Evolutionary conservation across 2,888 invertebrate genomes (phyloP).

Genomic region (Macrostomum cliftonense): DNA sequence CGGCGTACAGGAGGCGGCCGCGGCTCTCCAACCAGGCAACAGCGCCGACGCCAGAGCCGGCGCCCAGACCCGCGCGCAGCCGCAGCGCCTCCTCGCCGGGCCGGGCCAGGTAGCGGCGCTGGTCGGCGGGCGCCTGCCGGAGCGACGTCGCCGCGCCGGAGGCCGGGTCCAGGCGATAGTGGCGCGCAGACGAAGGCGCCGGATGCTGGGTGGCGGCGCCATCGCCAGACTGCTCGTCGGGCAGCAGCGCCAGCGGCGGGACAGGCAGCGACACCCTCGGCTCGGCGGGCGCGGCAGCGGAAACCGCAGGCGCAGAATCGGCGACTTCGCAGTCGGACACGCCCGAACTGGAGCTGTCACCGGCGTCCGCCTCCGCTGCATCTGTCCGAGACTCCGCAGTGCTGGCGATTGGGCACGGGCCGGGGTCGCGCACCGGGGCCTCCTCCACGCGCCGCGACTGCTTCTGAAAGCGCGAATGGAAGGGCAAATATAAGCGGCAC

Average conservation of each 20-base stretch:
- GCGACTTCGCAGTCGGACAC: constrained; percentile 21
- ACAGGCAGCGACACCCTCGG: not conserved
- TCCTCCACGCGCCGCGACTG: too few species aligned
- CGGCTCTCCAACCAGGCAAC: constrained; percentile 30
- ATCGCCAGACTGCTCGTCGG: not conserved
- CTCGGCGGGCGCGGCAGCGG: constrained; percentile 34
- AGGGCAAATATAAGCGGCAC: too few species aligned
- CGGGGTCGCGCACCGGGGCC: too few species aligned
- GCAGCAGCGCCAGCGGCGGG: too few species aligned
- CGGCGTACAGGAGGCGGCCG: constrained; percentile 31
- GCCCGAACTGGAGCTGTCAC: too few species aligned
- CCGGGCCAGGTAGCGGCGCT: constrained; percentile 33
- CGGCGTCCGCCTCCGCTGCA: too few species aligned
- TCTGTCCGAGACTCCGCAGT: too few species aligned
- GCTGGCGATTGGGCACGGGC: too few species aligned
- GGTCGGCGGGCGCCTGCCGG: constrained; percentile 1
- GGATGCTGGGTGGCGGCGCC: not conserved
- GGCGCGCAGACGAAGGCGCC: not conserved
- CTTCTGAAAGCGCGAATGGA: too few species aligned
- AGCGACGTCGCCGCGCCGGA: not conserved
- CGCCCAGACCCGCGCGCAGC: constrained; percentile 30
- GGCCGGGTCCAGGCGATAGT: too few species aligned
- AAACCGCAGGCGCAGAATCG: constrained; percentile 31
- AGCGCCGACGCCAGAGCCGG: constrained; percentile 33
- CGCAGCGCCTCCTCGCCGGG: constrained; percentile 31